Evolutionary conservation across 2,797 vertebrate genomes (phyloP).

Genomic region (Cryptoblepharus egeriae): DNA sequence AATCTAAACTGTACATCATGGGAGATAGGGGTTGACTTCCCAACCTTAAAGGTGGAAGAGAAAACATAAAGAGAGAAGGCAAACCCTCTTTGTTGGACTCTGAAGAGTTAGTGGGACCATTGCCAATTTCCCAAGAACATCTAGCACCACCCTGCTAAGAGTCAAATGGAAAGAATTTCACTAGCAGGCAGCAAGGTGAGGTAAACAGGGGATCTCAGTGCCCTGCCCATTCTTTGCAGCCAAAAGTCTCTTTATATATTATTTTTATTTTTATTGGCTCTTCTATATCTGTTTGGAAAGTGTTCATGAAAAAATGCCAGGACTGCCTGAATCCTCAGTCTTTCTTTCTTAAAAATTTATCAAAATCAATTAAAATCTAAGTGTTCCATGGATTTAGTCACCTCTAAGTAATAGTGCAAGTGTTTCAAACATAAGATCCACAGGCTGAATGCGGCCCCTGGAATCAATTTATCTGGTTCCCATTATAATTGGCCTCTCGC

Average conservation of each 20-base stretch:
- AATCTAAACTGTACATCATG: constrained; percentile 14
- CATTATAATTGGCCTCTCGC: too few species aligned
- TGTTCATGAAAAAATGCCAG: constrained; percentile 57
- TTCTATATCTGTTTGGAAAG: constrained; percentile 55
- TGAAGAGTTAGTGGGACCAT: constrained; percentile 28
- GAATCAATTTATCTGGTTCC: too few species aligned
- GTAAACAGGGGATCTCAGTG: constrained; percentile 56
- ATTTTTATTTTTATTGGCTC: constrained; percentile 32
- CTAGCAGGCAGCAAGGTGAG: constrained; percentile 53
- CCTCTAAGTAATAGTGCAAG: constrained; percentile 39
- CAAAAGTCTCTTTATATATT: too few species aligned
- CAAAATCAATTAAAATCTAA: constrained; percentile 50
- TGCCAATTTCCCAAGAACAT: constrained; percentile 33
- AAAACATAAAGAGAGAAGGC: constrained; percentile 35
- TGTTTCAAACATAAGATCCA: too few species aligned
- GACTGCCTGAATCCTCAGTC: constrained; percentile 43
- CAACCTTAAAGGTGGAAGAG: background rate
- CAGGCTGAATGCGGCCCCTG: too few species aligned
- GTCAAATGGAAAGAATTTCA: constrained; percentile 66
- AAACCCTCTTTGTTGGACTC: constrained; percentile 20
- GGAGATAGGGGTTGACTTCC: constrained; percentile 19
- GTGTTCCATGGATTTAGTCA: constrained; percentile 53
- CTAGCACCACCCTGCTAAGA: constrained; percentile 44
- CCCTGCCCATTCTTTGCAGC: constrained; percentile 36
- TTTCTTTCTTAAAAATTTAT: constrained; percentile 34